Percentiles rank a stretch among this genome's conserved stretches.
Evolutionary conservation across 1,140 invertebrate species (phyloP).

Genomic region (Lepeophtheirus salmonis): DNA sequence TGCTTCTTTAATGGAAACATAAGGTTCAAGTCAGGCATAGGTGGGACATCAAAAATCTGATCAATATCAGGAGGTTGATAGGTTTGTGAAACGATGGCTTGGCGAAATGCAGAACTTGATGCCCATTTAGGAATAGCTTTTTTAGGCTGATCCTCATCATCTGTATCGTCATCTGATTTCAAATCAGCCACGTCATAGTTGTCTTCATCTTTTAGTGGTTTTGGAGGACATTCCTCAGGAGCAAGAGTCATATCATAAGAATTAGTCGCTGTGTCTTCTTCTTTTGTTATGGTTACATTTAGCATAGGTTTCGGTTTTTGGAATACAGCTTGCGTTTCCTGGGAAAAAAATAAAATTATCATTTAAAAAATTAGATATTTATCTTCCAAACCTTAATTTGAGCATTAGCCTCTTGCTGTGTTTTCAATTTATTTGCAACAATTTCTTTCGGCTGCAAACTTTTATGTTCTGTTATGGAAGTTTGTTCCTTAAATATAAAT

Average conservation of each 20-base stretch:
- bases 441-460: too few species aligned
- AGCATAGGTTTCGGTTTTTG: background rate
- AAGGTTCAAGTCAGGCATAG: slow-evolving; percentile 18
- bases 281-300: background rate
- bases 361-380: too few species aligned
- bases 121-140: slow-evolving; percentile 32
- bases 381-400: too few species aligned
- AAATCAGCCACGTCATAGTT: slow-evolving; percentile 33
- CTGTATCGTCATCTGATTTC: slow-evolving; percentile 32
- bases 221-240: slow-evolving; percentile 19
- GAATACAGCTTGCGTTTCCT: too few species aligned
- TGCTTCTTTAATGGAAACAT: slow-evolving; percentile 19
- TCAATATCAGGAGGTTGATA: slow-evolving; percentile 19
- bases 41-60: slow-evolving; percentile 18
- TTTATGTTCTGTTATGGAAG: too few species aligned
- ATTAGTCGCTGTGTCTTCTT: background rate
- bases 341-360: too few species aligned
- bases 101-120: slow-evolving; percentile 23
- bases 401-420: too few species aligned
- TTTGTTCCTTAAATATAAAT: too few species aligned
- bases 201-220: slow-evolving; percentile 22
- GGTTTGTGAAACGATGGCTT: slow-evolving; percentile 20
- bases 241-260: slow-evolving; percentile 28
- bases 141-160: slow-evolving; percentile 32
- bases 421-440: too few species aligned